phyloP scores from a whole-genome alignment of 2,113 vertebrate genomes.

The Andinoacara biseriatus region DNA sequence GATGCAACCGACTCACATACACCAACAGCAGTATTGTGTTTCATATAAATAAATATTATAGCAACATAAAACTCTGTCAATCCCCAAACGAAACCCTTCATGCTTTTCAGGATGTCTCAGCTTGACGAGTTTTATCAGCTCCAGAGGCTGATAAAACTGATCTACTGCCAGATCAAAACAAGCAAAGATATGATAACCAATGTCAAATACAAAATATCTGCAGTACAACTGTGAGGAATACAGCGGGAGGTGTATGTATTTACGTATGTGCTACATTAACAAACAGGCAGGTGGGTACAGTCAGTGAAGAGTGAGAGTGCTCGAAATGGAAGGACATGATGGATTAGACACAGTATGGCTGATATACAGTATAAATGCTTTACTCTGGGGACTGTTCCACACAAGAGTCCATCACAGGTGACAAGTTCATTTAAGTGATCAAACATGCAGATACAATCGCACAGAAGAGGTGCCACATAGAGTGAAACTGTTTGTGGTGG shows the following conservation, averaged over 20 bases:
- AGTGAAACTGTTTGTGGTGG: slow-evolving; percentile 51
- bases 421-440: slow-evolving; percentile 52
- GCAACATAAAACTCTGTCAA: slow-evolving; percentile 74
- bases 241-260: slow-evolving; percentile 34
- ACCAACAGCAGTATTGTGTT: slow-evolving; percentile 64
- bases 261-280: slow-evolving; percentile 28
- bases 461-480: slow-evolving; percentile 56
- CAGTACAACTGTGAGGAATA: slow-evolving; percentile 30
- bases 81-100: slow-evolving; percentile 45
- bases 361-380: slow-evolving; percentile 54
- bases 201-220: slow-evolving; percentile 39
- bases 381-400: slow-evolving; percentile 24
- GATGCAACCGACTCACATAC: slow-evolving; percentile 46
- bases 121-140: slow-evolving; percentile 14
- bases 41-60: slow-evolving; percentile 82
- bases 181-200: neutral
- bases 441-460: slow-evolving; percentile 74
- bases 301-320: slow-evolving; percentile 50
- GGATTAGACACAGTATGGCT: slow-evolving; percentile 41
- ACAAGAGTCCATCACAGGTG: slow-evolving; percentile 45
- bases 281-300: slow-evolving; percentile 53
- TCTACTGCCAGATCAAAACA: neutral
- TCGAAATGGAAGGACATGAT: slow-evolving; percentile 29
- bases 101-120: slow-evolving; percentile 31
- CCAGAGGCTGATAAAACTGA: slow-evolving; percentile 1